These are phyloP conservation scores for Pseudorasbora parva DNA, from an alignment of 2,113 vertebrate species.

Conservation along the genomic window DNA sequence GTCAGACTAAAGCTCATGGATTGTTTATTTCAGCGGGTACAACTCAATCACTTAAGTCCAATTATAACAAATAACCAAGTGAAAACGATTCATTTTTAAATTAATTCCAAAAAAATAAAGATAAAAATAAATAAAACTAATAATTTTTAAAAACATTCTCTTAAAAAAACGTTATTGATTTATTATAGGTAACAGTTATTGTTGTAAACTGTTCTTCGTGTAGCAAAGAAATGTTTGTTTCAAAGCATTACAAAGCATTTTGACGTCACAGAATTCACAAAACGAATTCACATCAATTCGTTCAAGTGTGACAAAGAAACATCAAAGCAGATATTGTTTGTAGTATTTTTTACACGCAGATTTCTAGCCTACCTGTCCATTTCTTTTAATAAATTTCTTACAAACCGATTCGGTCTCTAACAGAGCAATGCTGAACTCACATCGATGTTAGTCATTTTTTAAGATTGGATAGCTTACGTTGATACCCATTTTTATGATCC, in stretches of 20 bases:
- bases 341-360: neutral
- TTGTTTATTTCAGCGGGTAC: neutral
- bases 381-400: neutral
- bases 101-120: neutral
- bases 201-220: neutral
- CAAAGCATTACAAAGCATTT: neutral
- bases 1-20: neutral
- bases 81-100: too few species aligned
- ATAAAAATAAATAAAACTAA: too few species aligned
- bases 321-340: too few species aligned
- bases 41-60: neutral
- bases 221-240: neutral
- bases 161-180: neutral
- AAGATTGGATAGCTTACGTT: neutral
- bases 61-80: neutral
- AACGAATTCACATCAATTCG: slow-evolving; percentile 5
- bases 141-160: neutral
- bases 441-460: neutral
- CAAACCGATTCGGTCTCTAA: neutral
- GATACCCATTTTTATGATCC: neutral
- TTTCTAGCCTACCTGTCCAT: neutral
- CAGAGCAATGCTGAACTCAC: neutral
- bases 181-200: neutral
- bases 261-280: neutral
- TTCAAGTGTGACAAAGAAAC: neutral